Base-by-base conservation (phyloP, 2,888 invertebrate genomes). In the Cheilosia urbana region DNA sequence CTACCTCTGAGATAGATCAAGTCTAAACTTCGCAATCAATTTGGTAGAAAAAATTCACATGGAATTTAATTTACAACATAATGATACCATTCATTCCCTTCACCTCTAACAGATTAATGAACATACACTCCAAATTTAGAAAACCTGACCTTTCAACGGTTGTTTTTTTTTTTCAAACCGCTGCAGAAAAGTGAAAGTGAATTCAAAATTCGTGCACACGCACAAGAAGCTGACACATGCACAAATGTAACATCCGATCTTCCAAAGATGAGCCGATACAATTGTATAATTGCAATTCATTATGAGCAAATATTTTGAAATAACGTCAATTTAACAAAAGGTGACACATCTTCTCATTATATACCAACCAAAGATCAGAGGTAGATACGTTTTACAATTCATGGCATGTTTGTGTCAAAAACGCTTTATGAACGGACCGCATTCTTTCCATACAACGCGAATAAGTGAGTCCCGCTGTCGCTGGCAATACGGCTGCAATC, bases 351-450 rank as follows among this genome's bases (percentile, higher is more conserved):
- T 65, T 42, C 47, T 75, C 65, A 58, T 76, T 58, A 66, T 58
- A 66, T 60, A 37, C 13, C 42, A 58, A 58, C 49, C 58, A 60
- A 76, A 76, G 76, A 68, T 58, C 76, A 76, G 49, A 76, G 76
- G 37, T 58, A 42, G 58, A 40, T 66, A 40, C 40, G 37, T 30
- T 73, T 63, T 47, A 37, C 57, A 68, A 76, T 76, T 76, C 66
- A 76, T 68, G 68, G 68, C 76, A 76, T 66, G 76, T 66, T 60
- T 7, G 42, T 66, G 76, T 76, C 76, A 76, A 76, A 76, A 66
- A 68, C 55, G 57, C 73, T 72, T 60, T 15, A 40, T 17, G 40
- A 40, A 37, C 24, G 15, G 63, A 55, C 73, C 47, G 55, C 73
- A 73, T 65, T 73, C 55, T 34, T 47, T 6, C 17, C 34, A 68